phyloP scores from a whole-genome alignment of 2,888 invertebrate species.

The Unio pictorum region DNA sequence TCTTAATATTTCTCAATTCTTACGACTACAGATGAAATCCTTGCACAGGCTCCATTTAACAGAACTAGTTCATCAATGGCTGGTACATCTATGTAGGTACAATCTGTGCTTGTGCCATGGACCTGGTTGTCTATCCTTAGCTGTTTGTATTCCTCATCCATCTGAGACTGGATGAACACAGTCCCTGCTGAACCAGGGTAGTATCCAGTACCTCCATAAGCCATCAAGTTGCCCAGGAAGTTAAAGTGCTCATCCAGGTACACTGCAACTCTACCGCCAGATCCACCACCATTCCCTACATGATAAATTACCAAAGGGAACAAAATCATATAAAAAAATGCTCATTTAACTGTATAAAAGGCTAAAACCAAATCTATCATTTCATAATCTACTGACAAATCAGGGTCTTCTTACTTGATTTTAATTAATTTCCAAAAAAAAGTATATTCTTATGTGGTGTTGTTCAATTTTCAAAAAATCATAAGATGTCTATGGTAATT shows the following conservation, averaged over 20 bases:
- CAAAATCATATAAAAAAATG: too few relatives aligned
- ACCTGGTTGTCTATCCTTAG: constrained; percentile 43
- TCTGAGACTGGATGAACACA: constrained; percentile 31
- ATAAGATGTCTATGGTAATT: too few relatives aligned
- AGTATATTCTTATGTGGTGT: too few relatives aligned
- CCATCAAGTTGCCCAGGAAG: constrained; percentile 42
- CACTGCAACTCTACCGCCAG: constrained; percentile 51
- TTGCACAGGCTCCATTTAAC: constrained; percentile 41
- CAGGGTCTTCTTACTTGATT: too few relatives aligned
- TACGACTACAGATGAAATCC: not conserved
- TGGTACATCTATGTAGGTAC: constrained; percentile 29
- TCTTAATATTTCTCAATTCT: not conserved
- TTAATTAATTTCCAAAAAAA: too few relatives aligned
- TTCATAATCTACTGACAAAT: too few relatives aligned
- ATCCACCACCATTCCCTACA: constrained; percentile 51
- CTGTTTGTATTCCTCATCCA: constrained; percentile 19
- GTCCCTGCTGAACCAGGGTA: constrained; percentile 49
- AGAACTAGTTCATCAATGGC: constrained; percentile 33
- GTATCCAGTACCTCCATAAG: constrained; percentile 40
- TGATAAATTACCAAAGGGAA: not conserved
- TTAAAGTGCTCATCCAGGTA: constrained; percentile 34
- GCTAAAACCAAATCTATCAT: too few relatives aligned
- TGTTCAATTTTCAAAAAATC: too few relatives aligned
- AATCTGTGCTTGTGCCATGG: constrained; percentile 11
- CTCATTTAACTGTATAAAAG: not conserved